Evolutionary conservation across 2,113 vertebrate genomes (phyloP).

Genomic region (Eretmodus cyanostictus): DNA sequence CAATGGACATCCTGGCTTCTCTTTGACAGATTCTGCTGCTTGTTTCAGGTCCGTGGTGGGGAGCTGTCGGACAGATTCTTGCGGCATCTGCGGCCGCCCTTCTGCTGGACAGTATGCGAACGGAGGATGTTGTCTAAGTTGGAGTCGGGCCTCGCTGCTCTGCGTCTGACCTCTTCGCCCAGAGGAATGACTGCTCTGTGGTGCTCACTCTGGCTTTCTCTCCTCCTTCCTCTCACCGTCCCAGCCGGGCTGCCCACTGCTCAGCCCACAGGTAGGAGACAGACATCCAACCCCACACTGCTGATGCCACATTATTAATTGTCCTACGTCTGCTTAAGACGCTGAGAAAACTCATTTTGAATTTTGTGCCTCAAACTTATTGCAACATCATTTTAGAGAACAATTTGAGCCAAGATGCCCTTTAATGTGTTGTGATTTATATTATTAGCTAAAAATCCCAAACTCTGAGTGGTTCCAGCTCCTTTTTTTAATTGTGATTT

Average conservation of each 20-base stretch:
- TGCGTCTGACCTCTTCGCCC: conserved; percentile 13
- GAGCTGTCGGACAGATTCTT: not conserved
- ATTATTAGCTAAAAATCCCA: not conserved
- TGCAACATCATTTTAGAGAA: not conserved
- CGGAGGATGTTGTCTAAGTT: conserved; percentile 60
- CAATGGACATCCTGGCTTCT: not conserved
- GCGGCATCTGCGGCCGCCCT: conserved; percentile 3
- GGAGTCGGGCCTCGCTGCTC: conserved; percentile 60
- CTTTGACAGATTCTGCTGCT: not conserved
- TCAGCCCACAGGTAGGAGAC: conserved; percentile 65
- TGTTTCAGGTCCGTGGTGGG: not conserved
- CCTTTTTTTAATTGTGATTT: not conserved
- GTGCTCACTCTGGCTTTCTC: conserved; percentile 66
- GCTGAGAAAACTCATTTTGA: not conserved
- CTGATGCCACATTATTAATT: not conserved
- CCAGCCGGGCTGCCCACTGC: conserved; percentile 60
- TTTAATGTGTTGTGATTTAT: not conserved
- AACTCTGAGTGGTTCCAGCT: not conserved
- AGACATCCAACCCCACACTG: rapidly evolving
- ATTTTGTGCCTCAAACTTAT: not conserved
- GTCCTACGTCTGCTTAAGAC: not conserved
- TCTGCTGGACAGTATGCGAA: conserved; percentile 53
- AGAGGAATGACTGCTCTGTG: conserved; percentile 74
- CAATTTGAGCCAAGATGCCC: not conserved
- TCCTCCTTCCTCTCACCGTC: conserved; percentile 53